Evolutionary conservation across 2,888 invertebrate species (phyloP).

Genomic region (Melanargia galathea): DNA sequence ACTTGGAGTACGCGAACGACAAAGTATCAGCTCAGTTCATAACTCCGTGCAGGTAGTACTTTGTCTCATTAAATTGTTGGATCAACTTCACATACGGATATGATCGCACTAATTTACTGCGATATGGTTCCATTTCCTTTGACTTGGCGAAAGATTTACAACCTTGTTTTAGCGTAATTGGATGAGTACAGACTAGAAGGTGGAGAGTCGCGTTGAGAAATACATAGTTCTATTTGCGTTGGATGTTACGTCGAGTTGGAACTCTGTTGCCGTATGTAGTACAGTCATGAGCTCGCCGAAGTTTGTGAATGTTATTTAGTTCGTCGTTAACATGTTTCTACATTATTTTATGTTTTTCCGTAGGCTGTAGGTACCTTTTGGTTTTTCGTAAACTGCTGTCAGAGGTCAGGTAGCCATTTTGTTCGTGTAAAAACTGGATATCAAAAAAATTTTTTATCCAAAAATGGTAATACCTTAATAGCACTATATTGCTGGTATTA

Average conservation of each 20-base stretch:
- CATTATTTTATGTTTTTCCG: too few species aligned
- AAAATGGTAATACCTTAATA: too few species aligned
- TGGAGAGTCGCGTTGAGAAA: constrained; percentile 31
- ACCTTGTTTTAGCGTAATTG: constrained; percentile 47
- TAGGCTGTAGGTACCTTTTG: too few species aligned
- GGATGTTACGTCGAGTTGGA: constrained; percentile 43
- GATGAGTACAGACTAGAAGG: constrained; percentile 40
- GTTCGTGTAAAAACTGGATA: too few species aligned
- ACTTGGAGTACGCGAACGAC: constrained; percentile 14
- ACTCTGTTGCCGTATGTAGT: constrained; percentile 45
- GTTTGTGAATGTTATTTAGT: constrained; percentile 26
- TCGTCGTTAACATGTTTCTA: too few species aligned
- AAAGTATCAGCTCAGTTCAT: constrained; percentile 30
- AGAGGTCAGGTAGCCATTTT: too few species aligned
- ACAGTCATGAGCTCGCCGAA: constrained; percentile 27
- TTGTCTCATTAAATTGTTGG: constrained; percentile 42
- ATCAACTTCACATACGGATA: constrained; percentile 33
- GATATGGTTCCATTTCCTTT: constrained; percentile 46
- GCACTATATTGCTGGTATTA: too few species aligned
- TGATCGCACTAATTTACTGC: constrained; percentile 39
- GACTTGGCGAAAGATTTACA: constrained; percentile 45
- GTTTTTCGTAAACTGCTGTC: too few species aligned
- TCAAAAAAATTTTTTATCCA: too few species aligned
- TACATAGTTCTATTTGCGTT: constrained; percentile 41
- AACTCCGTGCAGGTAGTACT: constrained; percentile 35